Evolutionary conservation across 2,888 invertebrate species (phyloP).

Genomic region (Cryptocheilus praepositus): DNA sequence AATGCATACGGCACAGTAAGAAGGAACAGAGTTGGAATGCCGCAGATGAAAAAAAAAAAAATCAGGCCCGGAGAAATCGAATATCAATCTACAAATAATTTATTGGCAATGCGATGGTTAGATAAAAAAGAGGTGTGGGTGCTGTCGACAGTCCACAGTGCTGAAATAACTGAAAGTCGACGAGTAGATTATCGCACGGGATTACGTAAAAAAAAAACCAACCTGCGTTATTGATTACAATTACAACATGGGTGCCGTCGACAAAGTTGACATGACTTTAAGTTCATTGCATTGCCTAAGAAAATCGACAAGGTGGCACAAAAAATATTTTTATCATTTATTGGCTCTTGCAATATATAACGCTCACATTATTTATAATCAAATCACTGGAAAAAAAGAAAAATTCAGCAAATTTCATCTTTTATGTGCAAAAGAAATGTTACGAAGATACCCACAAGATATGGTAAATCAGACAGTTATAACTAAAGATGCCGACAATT

Average conservation of each 20-base stretch:
- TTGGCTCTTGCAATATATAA: conserved; percentile 8
- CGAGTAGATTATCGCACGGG: conserved; percentile 16
- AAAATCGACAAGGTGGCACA: conserved; percentile 23
- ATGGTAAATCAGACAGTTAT: conserved; percentile 5
- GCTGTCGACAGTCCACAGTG: too few relatives aligned
- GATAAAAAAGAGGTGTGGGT: too few relatives aligned
- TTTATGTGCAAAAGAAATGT: conserved; percentile 18
- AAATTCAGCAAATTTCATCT: conserved; percentile 17
- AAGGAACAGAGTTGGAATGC: conserved; percentile 24
- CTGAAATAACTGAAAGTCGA: too few relatives aligned
- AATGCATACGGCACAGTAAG: too few relatives aligned
- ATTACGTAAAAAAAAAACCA: conserved; percentile 20
- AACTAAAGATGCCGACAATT: conserved; percentile 19
- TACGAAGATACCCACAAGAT: conserved; percentile 14
- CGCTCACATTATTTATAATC: not conserved
- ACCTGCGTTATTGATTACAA: conserved; percentile 27
- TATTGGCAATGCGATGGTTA: too few relatives aligned
- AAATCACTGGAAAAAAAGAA: not conserved
- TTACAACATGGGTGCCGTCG: conserved; percentile 24
- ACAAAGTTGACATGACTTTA: conserved; percentile 23
- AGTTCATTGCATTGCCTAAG: conserved; percentile 15
- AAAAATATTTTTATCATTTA: conserved; percentile 10
- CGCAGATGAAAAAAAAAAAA: conserved; percentile 12
- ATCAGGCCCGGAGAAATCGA: too few relatives aligned
- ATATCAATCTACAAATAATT: too few relatives aligned